Evolutionary conservation across 53 echinoderm and acorn worm species (phyloP), one percentile per base, ranked within the genome.

Genomic region (Astropecten irregularis): DNA sequence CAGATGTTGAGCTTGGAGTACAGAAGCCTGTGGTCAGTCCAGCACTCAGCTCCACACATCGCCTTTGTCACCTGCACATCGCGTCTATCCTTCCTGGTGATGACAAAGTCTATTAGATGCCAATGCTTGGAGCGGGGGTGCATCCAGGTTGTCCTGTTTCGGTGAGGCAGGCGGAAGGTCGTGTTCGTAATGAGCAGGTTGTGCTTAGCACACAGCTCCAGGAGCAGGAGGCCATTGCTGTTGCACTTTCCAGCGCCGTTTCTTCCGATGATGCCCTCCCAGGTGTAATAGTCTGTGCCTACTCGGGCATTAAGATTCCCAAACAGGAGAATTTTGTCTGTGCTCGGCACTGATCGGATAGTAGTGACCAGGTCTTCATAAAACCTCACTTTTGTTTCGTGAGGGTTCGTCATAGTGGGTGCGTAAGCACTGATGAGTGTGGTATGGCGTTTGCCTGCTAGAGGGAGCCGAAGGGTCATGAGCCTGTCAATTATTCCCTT

Each of bases 371-470:
- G 49, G 7, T 81, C 64, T 39, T 59, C 49, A 46, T 81, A 81
- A 15, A 67, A 83, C 37, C 31, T 68, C 51, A 68, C 68, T 28
- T 83, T 83, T 30, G 28, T 81, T 48, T 81, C 81, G 0, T 81
- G 63, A 37, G 81, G 40, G 63, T 61, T 28, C 3, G 81, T 63
- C 81, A 81, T 47, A 25, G 81, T 81, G 0, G 66, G 82, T 3
- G 67, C 67, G 27, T 66, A 82, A 29, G 68, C 50, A 32, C 83
- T 83, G 68, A 83, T 83, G 10, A 83, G 18, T n/a, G 51, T 83
- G 18, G 20, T 21, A 15, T 28, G 10, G 14, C 4, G 49, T 0
- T 51, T 16, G 13, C 36, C 36, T 0, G 27, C 3, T 2, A 83
- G 31, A 0, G 35, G 50, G 5, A 83, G 35, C 9, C 50, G 37